Evolutionary conservation across 2,113 vertebrate species (phyloP), one percentile per base, ranked within the genome.

Genomic region (Strigops habroptila): DNA sequence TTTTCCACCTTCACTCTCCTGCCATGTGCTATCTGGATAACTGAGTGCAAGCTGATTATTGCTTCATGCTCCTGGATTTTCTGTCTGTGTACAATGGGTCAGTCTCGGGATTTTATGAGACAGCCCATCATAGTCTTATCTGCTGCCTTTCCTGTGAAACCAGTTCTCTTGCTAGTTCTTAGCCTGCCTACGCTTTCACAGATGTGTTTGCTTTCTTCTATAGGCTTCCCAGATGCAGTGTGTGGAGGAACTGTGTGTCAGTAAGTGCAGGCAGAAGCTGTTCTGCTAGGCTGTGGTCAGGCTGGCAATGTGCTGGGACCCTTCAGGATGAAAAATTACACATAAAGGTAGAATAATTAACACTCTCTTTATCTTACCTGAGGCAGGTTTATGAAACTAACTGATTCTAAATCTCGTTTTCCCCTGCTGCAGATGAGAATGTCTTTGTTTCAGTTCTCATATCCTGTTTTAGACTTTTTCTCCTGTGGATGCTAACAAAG

Each of bases 241-340:
- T 41, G 39, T 0, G 0, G 22, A 17, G 4, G 5, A 4, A 15
- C 51, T 77, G n/a, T 14, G 21, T 70, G 44, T 67, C 79, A 67
- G 24, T 78, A 28, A 10, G 24, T 10, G 30, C 15, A 39, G 82
- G 64, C 25, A 78, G 49, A 31, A 70, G 82, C 60, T 78, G 57
- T 49, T 65, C 28, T 62, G 64, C 28, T 2, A 1, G 63, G 35
- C 64, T 62, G 63, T 14, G 59, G 19, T 48, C 69, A 28, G 19
- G 31, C 63, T 80, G 46, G n/a, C 0, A 0, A 10, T 48, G 33
- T 64, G 18, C 52, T 86, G 60, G 30, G 9, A 62, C 91, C 53
- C 35, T 41, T 69, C 25, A 44, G 27, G 48, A 24, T 82, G 37
- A 48, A 70, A 70, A 87, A 28, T 63, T 46, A 37, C 48, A 37